Conservation (phyloP, 2,888 invertebrate species). For the Microplitis deprimator region DNA sequence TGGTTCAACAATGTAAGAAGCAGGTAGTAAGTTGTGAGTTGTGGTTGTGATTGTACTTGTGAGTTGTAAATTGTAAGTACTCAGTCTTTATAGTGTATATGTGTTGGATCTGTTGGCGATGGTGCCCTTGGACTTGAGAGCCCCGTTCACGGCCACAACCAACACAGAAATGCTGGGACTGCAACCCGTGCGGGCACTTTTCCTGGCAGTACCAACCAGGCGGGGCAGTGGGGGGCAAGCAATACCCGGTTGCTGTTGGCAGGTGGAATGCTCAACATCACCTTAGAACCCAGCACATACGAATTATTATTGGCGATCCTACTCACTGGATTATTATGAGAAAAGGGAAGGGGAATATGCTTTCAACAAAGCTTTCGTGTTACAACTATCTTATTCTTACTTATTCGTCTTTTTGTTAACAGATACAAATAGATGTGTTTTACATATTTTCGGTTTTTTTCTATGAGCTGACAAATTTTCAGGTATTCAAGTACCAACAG, state of each 20-base stretch:
- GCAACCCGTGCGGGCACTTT: constrained; percentile 69
- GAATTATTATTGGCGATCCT: constrained; percentile 64
- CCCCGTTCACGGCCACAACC: constrained; percentile 70
- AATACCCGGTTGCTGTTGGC: constrained; percentile 64
- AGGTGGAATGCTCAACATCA: constrained; percentile 67
- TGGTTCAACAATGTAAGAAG: neutral
- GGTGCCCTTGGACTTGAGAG: constrained; percentile 69
- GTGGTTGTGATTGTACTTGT: neutral
- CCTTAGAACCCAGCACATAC: constrained; percentile 53
- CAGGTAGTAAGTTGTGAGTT: neutral
- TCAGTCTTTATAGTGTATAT: constrained; percentile 17
- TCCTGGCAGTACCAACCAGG: constrained; percentile 60
- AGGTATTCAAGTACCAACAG: neutral
- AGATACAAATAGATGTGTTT: no score
- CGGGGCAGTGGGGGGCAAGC: constrained; percentile 56
- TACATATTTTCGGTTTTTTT: no score
- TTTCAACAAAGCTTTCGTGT: neutral
- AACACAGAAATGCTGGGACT: constrained; percentile 69
- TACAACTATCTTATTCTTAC: neutral
- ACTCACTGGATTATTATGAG: constrained; percentile 37
- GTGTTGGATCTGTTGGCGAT: constrained; percentile 35
- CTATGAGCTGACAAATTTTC: neutral
- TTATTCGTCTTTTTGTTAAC: neutral
- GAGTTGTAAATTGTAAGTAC: constrained; percentile 22
- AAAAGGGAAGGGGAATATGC: constrained; percentile 16